Conservation (phyloP, 2,797 vertebrate genomes). For the Lepus oiostolus region DNA sequence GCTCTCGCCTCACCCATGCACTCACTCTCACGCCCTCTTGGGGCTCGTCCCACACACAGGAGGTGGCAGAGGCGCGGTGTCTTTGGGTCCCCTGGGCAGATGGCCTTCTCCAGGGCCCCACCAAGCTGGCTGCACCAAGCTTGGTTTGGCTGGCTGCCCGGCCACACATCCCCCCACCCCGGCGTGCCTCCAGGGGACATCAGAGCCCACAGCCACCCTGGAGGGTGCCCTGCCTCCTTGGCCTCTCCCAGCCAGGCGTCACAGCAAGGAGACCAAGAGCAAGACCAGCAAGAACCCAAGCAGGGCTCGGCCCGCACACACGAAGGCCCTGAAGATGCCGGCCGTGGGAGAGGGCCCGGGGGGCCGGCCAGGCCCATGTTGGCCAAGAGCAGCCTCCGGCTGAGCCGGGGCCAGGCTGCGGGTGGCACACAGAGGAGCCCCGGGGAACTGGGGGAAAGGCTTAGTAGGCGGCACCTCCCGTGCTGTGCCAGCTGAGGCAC, state of each 20-base stretch:
- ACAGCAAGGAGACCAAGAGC: background rate
- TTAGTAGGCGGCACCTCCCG: background rate
- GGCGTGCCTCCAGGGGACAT: background rate
- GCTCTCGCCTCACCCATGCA: background rate
- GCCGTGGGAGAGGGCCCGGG: background rate
- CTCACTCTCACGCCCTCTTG: background rate
- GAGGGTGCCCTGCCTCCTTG: background rate
- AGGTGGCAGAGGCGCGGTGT: background rate
- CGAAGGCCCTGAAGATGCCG: background rate
- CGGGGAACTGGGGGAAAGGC: constrained; percentile 72
- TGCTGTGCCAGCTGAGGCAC: constrained; percentile 46
- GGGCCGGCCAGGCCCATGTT: background rate
- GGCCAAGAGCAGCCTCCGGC: constrained; percentile 53
- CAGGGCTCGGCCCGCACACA: background rate
- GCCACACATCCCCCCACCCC: background rate
- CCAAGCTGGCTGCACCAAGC: too few species aligned
- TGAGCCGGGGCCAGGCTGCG: constrained; percentile 37
- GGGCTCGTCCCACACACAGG: background rate
- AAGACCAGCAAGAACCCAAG: background rate
- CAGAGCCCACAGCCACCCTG: fast-evolving
- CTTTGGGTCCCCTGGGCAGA: background rate
- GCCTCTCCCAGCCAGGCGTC: background rate
- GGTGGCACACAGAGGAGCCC: constrained; percentile 15
- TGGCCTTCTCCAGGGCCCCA: background rate
- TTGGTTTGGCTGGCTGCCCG: background rate